A percentile compares a stretch with the other conserved stretches of the same genome.
phyloP scores from a whole-genome alignment of 2,113 vertebrate genomes.

The Ciconia boyciana region DNA sequence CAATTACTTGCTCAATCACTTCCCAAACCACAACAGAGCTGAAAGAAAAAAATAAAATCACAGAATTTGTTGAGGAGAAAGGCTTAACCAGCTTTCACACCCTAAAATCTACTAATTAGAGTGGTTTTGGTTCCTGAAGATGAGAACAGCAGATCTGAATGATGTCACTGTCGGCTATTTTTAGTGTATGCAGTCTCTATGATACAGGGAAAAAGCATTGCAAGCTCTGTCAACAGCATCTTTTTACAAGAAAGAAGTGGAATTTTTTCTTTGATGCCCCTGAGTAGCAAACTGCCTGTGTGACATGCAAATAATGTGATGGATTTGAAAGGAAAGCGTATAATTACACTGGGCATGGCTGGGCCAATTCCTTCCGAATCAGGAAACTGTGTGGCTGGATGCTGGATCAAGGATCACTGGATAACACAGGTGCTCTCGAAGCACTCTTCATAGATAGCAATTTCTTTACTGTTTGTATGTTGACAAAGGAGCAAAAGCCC shows the following conservation, averaged over 20 bases:
- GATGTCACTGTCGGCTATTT: not conserved
- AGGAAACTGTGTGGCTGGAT: not conserved
- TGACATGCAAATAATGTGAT: not conserved
- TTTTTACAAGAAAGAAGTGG: not conserved
- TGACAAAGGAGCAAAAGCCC: not conserved
- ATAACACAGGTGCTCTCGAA: not conserved
- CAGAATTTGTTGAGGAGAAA: not conserved
- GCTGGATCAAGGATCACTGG: not conserved
- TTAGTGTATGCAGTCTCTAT: not conserved
- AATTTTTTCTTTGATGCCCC: not conserved
- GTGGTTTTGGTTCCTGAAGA: not conserved
- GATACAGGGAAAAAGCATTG: not conserved
- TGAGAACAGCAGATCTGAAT: not conserved
- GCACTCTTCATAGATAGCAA: not conserved
- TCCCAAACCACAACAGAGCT: not conserved
- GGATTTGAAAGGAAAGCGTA: not conserved
- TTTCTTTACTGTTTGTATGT: not conserved
- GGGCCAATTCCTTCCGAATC: not conserved
- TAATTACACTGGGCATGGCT: not conserved
- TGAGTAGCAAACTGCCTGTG: not conserved
- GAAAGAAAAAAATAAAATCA: not conserved
- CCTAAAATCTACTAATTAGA: not conserved
- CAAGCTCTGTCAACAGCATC: not conserved
- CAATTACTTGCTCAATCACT: not conserved
- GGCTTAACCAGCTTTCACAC: not conserved